Evolutionary conservation across 2,113 vertebrate species (phyloP).

Genomic region (Strix aluco): DNA sequence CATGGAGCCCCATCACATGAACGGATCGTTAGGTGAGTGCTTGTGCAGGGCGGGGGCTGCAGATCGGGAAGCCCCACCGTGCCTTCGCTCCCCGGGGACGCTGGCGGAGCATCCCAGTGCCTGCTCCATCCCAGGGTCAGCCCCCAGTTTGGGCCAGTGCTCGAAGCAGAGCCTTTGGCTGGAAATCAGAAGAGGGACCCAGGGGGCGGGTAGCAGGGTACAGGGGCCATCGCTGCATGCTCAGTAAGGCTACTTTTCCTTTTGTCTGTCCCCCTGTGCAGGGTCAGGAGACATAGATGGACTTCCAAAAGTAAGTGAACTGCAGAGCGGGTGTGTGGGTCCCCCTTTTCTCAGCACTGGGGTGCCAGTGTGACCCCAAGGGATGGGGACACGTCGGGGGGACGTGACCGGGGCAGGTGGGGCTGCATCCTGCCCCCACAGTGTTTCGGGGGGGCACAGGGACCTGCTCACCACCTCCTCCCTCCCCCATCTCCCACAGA

Average conservation of each 20-base stretch:
- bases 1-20: constrained; percentile 99
- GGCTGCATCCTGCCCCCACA: background rate
- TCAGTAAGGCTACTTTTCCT: background rate
- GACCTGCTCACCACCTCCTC: background rate
- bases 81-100: background rate
- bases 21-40: constrained; percentile 87
- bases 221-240: accelerated
- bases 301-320: constrained; percentile 93
- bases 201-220: too few relatives aligned
- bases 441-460: accelerated
- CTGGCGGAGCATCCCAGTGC: background rate
- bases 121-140: background rate
- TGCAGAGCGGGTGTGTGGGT: background rate
- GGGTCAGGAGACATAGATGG: constrained; percentile 98
- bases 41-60: accelerated
- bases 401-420: accelerated
- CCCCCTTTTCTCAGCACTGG: background rate
- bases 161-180: background rate
- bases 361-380: background rate
- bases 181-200: background rate
- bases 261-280: constrained; percentile 49
- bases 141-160: background rate
- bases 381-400: background rate
- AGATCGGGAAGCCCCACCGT: accelerated
- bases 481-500: constrained; percentile 72